A percentile compares a stretch with the other conserved stretches of the same genome.
phyloP scores from a whole-genome alignment of 1,140 invertebrate genomes.

The Sipha flava region DNA sequence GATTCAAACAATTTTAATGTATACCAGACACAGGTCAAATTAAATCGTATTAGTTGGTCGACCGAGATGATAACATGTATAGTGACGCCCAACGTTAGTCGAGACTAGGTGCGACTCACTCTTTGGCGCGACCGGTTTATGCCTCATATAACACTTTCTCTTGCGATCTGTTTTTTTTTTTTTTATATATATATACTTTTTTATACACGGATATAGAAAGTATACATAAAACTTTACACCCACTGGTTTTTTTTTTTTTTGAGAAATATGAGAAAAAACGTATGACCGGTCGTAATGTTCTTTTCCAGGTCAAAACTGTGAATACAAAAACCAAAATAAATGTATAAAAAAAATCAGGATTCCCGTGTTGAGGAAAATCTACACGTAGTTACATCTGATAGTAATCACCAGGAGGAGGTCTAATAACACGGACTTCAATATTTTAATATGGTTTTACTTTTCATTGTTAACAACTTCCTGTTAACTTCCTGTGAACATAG shows the following conservation, averaged over 20 bases:
- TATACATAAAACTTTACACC: neutral
- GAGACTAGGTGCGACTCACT: neutral
- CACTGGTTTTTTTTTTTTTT: neutral
- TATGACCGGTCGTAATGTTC: neutral
- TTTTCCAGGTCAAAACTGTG: neutral
- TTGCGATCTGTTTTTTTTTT: neutral
- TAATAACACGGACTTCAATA: too few relatives aligned
- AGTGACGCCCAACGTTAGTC: neutral
- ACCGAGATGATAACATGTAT: neutral
- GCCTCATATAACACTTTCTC: constrained; percentile 8
- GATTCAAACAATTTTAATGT: neutral
- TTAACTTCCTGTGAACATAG: too few relatives aligned
- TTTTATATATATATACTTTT: neutral
- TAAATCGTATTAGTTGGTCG: neutral
- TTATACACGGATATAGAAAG: constrained; percentile 1
- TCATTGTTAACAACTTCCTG: too few relatives aligned
- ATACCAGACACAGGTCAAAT: neutral
- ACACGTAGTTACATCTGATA: too few relatives aligned
- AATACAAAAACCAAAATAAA: neutral
- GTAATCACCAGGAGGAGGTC: too few relatives aligned
- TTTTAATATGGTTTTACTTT: too few relatives aligned
- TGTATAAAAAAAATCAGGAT: neutral
- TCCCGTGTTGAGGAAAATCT: neutral
- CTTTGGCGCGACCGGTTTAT: neutral
- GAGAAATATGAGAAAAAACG: neutral